Evolutionary conservation across 2,888 invertebrate genomes (phyloP).

Genomic region (Prenolepis imparis): DNA sequence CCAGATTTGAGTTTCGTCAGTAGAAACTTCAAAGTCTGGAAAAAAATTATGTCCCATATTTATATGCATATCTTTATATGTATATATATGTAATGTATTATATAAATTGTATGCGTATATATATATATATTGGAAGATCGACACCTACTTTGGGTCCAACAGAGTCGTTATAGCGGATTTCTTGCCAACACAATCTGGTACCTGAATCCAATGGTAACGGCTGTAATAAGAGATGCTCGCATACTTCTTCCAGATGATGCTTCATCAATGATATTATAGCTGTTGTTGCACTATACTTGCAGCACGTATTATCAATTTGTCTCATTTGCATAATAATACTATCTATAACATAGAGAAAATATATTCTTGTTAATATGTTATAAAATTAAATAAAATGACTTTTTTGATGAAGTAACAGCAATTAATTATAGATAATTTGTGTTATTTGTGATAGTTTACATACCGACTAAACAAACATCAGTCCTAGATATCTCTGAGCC

Average conservation of each 20-base stretch:
- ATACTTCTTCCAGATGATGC: slow-evolving; percentile 81
- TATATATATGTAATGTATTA: not conserved
- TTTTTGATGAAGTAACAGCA: not conserved
- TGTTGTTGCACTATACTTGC: slow-evolving; percentile 76
- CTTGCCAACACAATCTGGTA: slow-evolving; percentile 82
- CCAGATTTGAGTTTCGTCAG: slow-evolving; percentile 77
- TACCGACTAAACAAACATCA: slow-evolving; percentile 80
- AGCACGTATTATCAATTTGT: slow-evolving; percentile 81
- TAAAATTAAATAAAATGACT: not conserved
- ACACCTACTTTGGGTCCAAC: slow-evolving; percentile 76
- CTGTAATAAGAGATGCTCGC: slow-evolving; percentile 80
- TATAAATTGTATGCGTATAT: not conserved
- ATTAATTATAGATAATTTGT: slow-evolving; percentile 18
- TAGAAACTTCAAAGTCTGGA: slow-evolving; percentile 78
- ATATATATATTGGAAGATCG: not conserved
- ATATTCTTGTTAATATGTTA: not conserved
- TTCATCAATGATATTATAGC: slow-evolving; percentile 78
- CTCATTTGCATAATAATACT: slow-evolving; percentile 81
- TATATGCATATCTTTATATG: not conserved
- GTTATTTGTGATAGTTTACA: slow-evolving; percentile 35
- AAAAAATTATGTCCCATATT: slow-evolving; percentile 14
- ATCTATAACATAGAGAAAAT: slow-evolving; percentile 69
- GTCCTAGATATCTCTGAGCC: slow-evolving; percentile 81
- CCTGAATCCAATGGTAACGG: slow-evolving; percentile 81
- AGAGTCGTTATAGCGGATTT: slow-evolving; percentile 78